phyloP scores from a whole-genome alignment of 2,797 vertebrate species.

The Discoglossus pictus region DNA sequence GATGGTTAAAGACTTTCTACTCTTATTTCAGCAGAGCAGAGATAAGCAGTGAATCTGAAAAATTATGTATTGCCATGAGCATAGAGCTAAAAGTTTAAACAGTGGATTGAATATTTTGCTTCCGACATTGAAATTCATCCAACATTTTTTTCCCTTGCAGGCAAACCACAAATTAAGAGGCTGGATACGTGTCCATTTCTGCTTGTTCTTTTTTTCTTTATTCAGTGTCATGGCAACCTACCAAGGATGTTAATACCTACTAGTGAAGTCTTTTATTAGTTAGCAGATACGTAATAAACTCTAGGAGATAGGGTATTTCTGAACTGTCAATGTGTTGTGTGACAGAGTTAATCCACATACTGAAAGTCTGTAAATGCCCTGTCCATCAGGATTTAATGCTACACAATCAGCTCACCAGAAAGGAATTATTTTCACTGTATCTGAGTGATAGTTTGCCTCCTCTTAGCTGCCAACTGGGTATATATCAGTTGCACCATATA shows the following conservation, averaged over 20 bases:
- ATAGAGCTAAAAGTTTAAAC: no score
- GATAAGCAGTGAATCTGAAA: slow-evolving; percentile 1
- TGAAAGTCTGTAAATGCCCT: slow-evolving; percentile 39
- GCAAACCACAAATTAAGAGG: not conserved
- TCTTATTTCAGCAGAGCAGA: not conserved
- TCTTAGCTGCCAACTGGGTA: not conserved
- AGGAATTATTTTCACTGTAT: slow-evolving; percentile 23
- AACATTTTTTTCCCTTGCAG: not conserved
- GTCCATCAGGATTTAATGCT: slow-evolving; percentile 46
- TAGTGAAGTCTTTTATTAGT: slow-evolving; percentile 35
- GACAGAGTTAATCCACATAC: slow-evolving; percentile 44
- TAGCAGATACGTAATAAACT: slow-evolving; percentile 45
- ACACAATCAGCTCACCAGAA: slow-evolving; percentile 17
- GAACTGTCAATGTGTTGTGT: slow-evolving; percentile 31
- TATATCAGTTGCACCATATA: not conserved
- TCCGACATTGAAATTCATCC: not conserved
- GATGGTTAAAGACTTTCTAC: slow-evolving; percentile 4
- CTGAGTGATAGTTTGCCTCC: not conserved
- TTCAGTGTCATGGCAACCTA: slow-evolving; percentile 17
- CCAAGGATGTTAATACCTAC: slow-evolving; percentile 10
- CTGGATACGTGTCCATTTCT: no score
- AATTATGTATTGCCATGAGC: not conserved
- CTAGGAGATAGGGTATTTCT: slow-evolving; percentile 31
- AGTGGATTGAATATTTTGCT: no score
- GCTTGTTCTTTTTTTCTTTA: no score